phyloP scores from a whole-genome alignment of 1,140 invertebrate genomes.

The Orius laevigatus region DNA sequence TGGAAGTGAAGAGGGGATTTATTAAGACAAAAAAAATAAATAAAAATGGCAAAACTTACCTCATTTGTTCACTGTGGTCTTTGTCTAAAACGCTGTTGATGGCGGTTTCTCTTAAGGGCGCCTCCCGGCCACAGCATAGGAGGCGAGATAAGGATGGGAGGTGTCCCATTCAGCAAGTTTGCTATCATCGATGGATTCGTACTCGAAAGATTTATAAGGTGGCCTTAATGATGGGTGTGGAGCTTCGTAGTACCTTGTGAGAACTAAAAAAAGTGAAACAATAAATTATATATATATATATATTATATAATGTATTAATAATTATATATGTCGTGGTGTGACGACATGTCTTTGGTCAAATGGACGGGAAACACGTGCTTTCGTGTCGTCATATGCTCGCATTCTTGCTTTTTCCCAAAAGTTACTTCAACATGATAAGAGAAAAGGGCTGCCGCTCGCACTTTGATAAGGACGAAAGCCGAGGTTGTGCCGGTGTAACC shows the following conservation, averaged over 20 bases:
- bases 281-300: background rate
- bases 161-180: conserved; percentile 26
- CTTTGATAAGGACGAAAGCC: too few relatives aligned
- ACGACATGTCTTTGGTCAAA: too few relatives aligned
- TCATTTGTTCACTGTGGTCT: conserved; percentile 20
- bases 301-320: too few relatives aligned
- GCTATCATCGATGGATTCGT: conserved; percentile 31
- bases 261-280: background rate
- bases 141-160: conserved; percentile 27
- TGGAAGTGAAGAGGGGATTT: background rate
- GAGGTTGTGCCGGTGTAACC: too few relatives aligned
- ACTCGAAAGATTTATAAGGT: conserved; percentile 33
- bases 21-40: background rate
- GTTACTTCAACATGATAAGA: too few relatives aligned
- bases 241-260: conserved; percentile 19
- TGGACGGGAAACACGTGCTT: too few relatives aligned
- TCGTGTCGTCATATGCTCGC: too few relatives aligned
- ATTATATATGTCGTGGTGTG: too few relatives aligned
- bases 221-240: conserved; percentile 24
- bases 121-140: conserved; percentile 24
- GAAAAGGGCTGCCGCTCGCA: too few relatives aligned
- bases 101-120: conserved; percentile 29
- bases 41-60: conserved; percentile 13
- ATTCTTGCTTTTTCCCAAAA: too few relatives aligned
- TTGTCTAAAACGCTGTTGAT: conserved; percentile 29